phyloP scores from a whole-genome alignment of 2,113 vertebrate species.

The Oreocharis arfaki region DNA sequence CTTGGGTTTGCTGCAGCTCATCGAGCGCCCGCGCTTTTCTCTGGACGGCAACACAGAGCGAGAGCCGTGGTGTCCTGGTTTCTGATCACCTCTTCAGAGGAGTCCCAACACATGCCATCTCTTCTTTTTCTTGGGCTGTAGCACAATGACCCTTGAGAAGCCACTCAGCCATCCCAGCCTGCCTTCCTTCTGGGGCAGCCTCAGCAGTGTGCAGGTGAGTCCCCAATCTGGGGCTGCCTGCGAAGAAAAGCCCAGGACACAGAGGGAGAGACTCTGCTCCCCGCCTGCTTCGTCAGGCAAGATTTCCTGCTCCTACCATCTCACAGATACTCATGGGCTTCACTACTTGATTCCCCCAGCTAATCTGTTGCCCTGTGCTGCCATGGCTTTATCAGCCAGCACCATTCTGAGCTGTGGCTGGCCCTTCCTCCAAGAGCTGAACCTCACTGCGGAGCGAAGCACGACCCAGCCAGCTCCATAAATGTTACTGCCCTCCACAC shows the following conservation, averaged over 20 bases:
- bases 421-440: background rate
- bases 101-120: background rate
- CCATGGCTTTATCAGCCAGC: background rate
- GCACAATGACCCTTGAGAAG: background rate
- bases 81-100: background rate
- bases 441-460: background rate
- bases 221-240: background rate
- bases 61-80: accelerated
- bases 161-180: background rate
- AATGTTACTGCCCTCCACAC: background rate
- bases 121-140: background rate
- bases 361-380: background rate
- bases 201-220: accelerated
- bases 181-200: background rate
- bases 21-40: background rate
- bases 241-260: background rate
- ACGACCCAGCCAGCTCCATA: background rate
- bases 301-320: background rate
- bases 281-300: background rate
- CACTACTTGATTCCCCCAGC: background rate
- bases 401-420: background rate
- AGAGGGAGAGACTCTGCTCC: background rate
- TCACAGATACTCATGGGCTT: background rate
- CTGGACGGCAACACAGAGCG: background rate
- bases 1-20: background rate